Base-by-base conservation (phyloP, 2,797 vertebrate species). In the Echeneis naucrates region DNA sequence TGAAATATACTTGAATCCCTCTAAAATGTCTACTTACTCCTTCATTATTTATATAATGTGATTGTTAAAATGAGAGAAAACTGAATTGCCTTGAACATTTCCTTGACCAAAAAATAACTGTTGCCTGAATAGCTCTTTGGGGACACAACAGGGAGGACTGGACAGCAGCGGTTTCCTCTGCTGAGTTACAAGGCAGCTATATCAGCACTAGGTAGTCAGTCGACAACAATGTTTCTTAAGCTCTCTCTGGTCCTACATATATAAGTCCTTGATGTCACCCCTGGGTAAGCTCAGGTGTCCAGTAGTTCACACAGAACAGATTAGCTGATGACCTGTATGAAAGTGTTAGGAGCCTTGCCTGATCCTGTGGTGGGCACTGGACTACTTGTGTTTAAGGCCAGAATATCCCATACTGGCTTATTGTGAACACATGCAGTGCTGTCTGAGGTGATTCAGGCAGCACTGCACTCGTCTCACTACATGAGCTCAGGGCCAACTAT, bases 401-500 rank as follows among this genome's bases (percentile, higher is more conserved):
- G 38, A 66, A 56, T 23, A 17, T 4, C 16, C 40, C 32, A 27
- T 23, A 53, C 27, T 13, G 48, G 56, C 37, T 40, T 45, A 32
- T 4, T 55, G 32, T 57, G 26, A 12, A 68, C 69, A 74, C 62
- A 13, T 59, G 24, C 62, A 52, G 73, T 16, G 44, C 47, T 44
- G 56, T 61, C 21, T 69, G 48, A 76, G 54, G 57, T 26, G 55
- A 21, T 74, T 75, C 24, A 63, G 23, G 63, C 52, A 27, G 63
- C 19, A 11, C 37, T 63, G 61, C 78, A 59, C 69, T 80, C 58
- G 78, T 67, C 48, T 80, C 58, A 16, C 75, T 63, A 75, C 85
- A 84, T 42, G 77, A 83, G 78, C 81, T 87, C 79, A 82, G 70
- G 58, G 23, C 80, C n/a, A 48, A 55, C 67, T 24, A 33, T 58